phyloP scores from a whole-genome alignment of 1,140 invertebrate genomes.

The Rhopalosiphum maidis region DNA sequence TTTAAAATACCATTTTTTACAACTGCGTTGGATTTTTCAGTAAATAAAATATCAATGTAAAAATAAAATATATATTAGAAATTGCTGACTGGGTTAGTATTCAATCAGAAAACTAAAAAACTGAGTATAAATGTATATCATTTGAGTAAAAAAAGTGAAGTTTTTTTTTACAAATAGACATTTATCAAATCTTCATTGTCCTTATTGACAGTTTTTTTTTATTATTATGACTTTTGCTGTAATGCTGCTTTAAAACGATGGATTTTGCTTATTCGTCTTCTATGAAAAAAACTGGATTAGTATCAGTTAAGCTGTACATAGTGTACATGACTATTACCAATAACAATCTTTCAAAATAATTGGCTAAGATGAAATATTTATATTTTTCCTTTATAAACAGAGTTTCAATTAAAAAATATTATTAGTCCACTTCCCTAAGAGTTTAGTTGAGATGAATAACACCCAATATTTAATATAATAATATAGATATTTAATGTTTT shows the following conservation, averaged over 20 bases:
- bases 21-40: background rate
- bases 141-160: background rate
- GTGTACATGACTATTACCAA: background rate
- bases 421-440: background rate
- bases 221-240: background rate
- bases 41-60: background rate
- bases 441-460: background rate
- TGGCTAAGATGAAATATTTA: background rate
- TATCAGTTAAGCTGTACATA: background rate
- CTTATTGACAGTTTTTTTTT: background rate
- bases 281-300: background rate
- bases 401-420: background rate
- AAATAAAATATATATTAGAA: background rate
- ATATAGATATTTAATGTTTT: background rate
- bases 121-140: background rate
- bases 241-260: background rate
- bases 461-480: background rate
- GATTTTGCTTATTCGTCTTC: background rate
- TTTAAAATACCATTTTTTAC: background rate
- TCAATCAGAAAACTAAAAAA: background rate
- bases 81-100: background rate
- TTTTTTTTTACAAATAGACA: background rate
- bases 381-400: background rate
- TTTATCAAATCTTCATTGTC: constrained; percentile 2
- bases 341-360: background rate